Evolutionary conservation across 2,797 vertebrate species (phyloP).

Genomic region (Ctenochaetus hawaiiensis): DNA sequence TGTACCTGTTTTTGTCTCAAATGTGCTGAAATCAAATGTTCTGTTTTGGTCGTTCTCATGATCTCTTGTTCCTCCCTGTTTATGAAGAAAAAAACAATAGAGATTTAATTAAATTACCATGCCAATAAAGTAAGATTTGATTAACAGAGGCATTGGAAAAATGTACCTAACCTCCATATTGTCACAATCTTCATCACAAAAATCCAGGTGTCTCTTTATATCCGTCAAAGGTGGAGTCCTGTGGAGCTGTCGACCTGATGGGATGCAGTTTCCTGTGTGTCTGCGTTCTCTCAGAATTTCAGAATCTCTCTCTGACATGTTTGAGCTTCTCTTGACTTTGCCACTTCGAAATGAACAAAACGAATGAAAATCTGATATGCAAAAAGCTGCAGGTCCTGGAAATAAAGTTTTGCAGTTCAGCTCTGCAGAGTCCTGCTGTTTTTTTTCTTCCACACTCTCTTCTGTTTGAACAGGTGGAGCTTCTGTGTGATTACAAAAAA

Average conservation of each 20-base stretch:
- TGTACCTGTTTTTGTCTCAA: conserved; percentile 8
- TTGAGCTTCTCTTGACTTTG: not conserved
- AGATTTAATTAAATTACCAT: no score
- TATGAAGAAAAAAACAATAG: not conserved
- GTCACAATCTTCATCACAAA: not conserved
- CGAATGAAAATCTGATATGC: no score
- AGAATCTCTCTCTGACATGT: conserved; percentile 27
- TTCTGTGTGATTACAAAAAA: not conserved
- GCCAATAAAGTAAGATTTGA: no score
- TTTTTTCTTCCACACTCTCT: not conserved
- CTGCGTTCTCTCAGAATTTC: not conserved
- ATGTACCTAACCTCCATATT: conserved; percentile 1
- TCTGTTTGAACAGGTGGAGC: not conserved
- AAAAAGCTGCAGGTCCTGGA: not conserved
- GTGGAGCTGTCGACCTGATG: conserved; percentile 55
- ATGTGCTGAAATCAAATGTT: not conserved
- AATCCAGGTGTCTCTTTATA: conserved; percentile 33
- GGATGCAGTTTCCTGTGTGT: conserved; percentile 18
- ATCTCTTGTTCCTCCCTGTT: conserved; percentile 3
- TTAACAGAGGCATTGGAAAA: not conserved
- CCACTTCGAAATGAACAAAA: not conserved
- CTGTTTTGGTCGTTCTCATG: not conserved
- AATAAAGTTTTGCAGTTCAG: no score
- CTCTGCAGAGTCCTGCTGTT: not conserved
- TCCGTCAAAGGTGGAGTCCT: conserved; percentile 48